Conservation (phyloP, 2,797 vertebrate genomes). For the Phrynocephalus guinanensis region DNA sequence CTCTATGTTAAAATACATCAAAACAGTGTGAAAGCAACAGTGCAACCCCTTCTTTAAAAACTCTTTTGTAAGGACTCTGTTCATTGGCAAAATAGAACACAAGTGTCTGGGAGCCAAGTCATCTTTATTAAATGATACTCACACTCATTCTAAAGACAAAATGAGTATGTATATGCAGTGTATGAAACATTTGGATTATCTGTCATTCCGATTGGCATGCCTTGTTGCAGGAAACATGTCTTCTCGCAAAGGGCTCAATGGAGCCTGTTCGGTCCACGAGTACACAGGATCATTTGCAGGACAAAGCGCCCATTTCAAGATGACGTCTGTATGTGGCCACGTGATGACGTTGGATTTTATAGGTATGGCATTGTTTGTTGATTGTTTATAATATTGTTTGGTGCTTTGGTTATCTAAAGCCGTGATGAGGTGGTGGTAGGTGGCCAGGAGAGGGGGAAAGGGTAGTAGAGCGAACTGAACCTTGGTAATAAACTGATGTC, state of each 20-base stretch:
- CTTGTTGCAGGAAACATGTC: slow-evolving; percentile 83
- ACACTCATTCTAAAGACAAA: not conserved
- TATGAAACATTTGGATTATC: not conserved
- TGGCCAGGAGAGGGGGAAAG: not conserved
- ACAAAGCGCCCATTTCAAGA: slow-evolving; percentile 90
- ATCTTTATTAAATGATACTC: not conserved
- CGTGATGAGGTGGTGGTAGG: not conserved
- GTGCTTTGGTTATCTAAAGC: not conserved
- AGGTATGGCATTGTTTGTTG: slow-evolving; percentile 74
- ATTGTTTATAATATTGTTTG: not conserved
- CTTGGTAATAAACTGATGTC: not conserved
- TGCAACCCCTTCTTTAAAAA: no score
- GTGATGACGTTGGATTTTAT: slow-evolving; percentile 98
- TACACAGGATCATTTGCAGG: slow-evolving; percentile 87
- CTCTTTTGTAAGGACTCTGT: no score
- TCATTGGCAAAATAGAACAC: not conserved
- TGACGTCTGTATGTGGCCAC: slow-evolving; percentile 97
- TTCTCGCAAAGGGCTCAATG: slow-evolving; percentile 92
- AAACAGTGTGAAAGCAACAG: no score
- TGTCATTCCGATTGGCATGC: not conserved
- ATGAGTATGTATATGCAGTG: not conserved
- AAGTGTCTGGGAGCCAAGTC: not conserved
- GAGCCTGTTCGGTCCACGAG: slow-evolving; percentile 92
- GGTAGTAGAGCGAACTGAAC: not conserved
- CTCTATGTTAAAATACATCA: no score